These are phyloP conservation scores for Cephus rjabovi DNA, from an alignment of 2,888 invertebrate species.

Conservation along the genomic window DNA sequence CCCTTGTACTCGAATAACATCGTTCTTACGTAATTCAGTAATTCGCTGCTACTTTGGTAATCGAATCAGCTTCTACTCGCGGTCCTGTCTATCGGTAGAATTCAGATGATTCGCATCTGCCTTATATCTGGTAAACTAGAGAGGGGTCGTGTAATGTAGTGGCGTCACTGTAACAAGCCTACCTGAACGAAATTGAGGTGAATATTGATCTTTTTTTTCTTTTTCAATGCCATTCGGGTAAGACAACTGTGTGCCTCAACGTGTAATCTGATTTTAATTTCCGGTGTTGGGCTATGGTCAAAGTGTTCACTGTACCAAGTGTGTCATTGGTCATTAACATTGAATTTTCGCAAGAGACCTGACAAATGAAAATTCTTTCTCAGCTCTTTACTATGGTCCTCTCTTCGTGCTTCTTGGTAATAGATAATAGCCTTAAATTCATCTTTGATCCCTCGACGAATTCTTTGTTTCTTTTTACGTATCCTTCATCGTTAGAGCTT, in stretches of 20 bases:
- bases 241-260: conserved; percentile 28
- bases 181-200: background rate
- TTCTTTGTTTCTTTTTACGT: background rate
- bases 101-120: background rate
- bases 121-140: background rate
- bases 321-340: conserved; percentile 10
- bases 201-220: background rate
- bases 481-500: background rate
- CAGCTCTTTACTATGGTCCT: background rate
- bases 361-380: background rate
- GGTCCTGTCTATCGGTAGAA: background rate
- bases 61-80: background rate
- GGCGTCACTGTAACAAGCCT: background rate
- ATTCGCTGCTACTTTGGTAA: background rate
- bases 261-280: conserved; percentile 6
- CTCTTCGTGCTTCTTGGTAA: background rate
- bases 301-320: conserved; percentile 14
- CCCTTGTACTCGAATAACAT: background rate
- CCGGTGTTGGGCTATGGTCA: conserved; percentile 26
- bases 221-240: background rate
- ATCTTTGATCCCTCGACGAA: background rate
- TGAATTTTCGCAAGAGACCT: background rate
- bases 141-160: background rate
- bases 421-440: background rate
- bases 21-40: background rate